These are phyloP conservation scores for Drosophila nasuta DNA, from an alignment of 1,140 invertebrate species.

Conservation along the genomic window DNA sequence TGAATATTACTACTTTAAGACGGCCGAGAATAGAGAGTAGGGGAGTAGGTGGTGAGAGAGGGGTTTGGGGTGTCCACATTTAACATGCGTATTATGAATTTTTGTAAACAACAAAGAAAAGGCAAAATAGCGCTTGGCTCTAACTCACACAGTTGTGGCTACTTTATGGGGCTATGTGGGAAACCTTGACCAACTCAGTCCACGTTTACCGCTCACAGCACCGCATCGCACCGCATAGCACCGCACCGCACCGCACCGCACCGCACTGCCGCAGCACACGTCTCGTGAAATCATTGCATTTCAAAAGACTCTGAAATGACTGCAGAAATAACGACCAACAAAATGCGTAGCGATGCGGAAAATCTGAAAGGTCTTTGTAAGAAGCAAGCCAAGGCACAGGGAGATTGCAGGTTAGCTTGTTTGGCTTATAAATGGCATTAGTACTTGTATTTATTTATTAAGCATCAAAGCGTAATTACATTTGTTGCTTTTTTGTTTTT, in stretches of 20 bases:
- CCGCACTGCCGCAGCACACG: constrained; percentile 24
- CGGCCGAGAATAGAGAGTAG: neutral
- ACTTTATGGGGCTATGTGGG: constrained; percentile 57
- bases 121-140: constrained; percentile 36
- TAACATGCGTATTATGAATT: constrained; percentile 55
- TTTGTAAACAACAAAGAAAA: constrained; percentile 41
- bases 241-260: constrained; percentile 5
- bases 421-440: constrained; percentile 33
- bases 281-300: constrained; percentile 66
- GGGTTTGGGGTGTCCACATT: constrained; percentile 8
- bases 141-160: constrained; percentile 39
- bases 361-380: constrained; percentile 67
- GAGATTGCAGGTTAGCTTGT: constrained; percentile 30
- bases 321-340: constrained; percentile 42
- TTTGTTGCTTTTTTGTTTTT: neutral
- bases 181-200: constrained; percentile 76
- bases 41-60: too few species aligned
- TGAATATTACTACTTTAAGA: constrained; percentile 15
- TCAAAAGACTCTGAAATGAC: constrained; percentile 67
- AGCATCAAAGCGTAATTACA: constrained; percentile 39
- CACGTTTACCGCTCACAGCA: constrained; percentile 31
- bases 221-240: constrained; percentile 26
- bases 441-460: constrained; percentile 46
- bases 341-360: constrained; percentile 66
- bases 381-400: constrained; percentile 17